phyloP scores from a whole-genome alignment of 2,113 vertebrate species.

The Andinoacara biseriatus region DNA sequence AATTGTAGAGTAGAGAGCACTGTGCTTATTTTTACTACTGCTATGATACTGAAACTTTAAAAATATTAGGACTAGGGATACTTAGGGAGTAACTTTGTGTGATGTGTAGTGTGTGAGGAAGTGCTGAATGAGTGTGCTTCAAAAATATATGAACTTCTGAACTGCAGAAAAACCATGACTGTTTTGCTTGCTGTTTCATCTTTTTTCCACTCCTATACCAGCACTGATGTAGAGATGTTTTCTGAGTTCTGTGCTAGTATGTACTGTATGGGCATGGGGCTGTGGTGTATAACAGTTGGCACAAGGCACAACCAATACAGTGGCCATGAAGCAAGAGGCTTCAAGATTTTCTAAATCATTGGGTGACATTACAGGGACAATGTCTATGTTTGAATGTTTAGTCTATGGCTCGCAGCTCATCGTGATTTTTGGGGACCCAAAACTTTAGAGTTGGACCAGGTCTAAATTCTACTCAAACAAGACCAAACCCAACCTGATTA shows the following conservation, averaged over 20 bases:
- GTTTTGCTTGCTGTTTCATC: too few species aligned
- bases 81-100: not conserved
- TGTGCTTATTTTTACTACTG: not conserved
- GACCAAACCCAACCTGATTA: too few species aligned
- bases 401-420: not conserved
- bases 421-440: not conserved
- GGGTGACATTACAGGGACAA: too few species aligned
- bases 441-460: not conserved
- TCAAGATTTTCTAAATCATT: too few species aligned
- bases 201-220: too few species aligned
- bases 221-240: not conserved
- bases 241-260: too few species aligned
- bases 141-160: too few species aligned
- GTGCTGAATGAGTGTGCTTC: too few species aligned
- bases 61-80: not conserved
- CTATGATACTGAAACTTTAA: not conserved
- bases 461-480: not conserved
- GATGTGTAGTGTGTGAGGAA: not conserved
- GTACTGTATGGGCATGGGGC: not conserved
- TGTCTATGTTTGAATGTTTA: too few species aligned
- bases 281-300: not conserved
- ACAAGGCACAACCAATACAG: too few species aligned
- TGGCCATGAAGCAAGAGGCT: too few species aligned
- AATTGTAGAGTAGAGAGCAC: not conserved
- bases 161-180: too few species aligned